Evolutionary conservation across 2,888 invertebrate genomes (phyloP).

Genomic region (Imbricaverruca yamaguchii): DNA sequence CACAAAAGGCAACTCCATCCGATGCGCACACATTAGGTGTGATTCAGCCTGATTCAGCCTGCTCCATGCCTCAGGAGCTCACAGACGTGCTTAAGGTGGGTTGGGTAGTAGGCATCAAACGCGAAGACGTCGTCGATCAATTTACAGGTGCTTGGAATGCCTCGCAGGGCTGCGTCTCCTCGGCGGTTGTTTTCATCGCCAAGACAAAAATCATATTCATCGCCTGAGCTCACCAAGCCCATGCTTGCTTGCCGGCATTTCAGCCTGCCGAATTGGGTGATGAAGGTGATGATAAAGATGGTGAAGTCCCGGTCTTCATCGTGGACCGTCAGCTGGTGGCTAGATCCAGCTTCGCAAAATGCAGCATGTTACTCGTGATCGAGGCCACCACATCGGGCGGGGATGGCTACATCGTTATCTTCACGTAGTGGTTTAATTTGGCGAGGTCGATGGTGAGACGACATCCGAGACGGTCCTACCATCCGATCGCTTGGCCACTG

Average conservation of each 20-base stretch:
- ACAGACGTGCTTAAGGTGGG: background rate
- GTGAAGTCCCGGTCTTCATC: no score
- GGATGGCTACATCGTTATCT: background rate
- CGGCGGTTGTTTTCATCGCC: no score
- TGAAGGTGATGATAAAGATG: conserved; percentile 7
- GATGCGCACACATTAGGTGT: background rate
- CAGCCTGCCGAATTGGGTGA: conserved; percentile 16
- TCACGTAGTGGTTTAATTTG: no score
- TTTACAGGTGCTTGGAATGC: background rate
- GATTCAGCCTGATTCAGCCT: background rate
- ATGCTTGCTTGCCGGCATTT: no score
- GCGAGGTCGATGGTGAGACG: conserved; percentile 6
- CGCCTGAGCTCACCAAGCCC: background rate
- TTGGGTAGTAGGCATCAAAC: background rate
- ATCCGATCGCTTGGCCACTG: background rate
- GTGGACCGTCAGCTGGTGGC: background rate
- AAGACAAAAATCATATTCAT: no score
- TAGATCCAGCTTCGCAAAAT: background rate
- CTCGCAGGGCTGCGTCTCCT: background rate
- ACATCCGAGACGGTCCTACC: background rate
- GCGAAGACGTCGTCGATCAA: background rate
- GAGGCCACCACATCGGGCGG: no score
- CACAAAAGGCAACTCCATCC: background rate
- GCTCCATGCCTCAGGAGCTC: background rate
- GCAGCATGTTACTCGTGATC: background rate